Evolutionary conservation across 2,888 invertebrate species (phyloP).

Genomic region (Eubasilissa splendida): DNA sequence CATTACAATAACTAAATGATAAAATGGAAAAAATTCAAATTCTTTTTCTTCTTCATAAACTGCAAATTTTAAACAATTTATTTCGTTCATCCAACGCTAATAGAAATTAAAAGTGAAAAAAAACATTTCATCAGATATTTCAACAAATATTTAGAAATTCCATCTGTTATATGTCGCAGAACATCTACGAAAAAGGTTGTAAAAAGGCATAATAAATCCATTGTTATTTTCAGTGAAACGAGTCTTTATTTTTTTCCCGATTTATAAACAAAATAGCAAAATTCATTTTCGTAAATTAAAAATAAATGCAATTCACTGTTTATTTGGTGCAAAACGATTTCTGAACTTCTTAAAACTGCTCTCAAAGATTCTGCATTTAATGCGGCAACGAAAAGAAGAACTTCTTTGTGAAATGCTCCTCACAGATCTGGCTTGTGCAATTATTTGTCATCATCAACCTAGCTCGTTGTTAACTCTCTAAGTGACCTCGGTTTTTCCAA

Average conservation of each 20-base stretch:
- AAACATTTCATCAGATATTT: background rate
- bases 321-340: background rate
- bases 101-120: background rate
- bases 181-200: slow-evolving; percentile 26
- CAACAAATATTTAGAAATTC: slow-evolving; percentile 6
- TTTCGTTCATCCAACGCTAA: too few relatives aligned
- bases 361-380: too few relatives aligned
- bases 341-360: too few relatives aligned
- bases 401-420: background rate
- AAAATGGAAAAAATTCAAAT: too few relatives aligned
- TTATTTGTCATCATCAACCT: too few relatives aligned
- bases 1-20: too few relatives aligned
- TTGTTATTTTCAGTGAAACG: slow-evolving; percentile 18
- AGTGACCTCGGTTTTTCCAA: too few relatives aligned
- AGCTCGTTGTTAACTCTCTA: too few relatives aligned
- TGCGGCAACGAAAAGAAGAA: too few relatives aligned
- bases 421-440: too few relatives aligned
- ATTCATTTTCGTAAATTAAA: slow-evolving; percentile 6
- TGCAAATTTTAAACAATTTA: too few relatives aligned
- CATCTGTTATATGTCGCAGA: slow-evolving; percentile 12
- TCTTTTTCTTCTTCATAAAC: too few relatives aligned
- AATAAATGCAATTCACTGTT: background rate
- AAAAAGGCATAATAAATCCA: slow-evolving; percentile 40
- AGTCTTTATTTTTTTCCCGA: slow-evolving; percentile 35
- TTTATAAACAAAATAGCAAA: slow-evolving; percentile 22